These are phyloP conservation scores for Cheiracanthium punctorium DNA, from an alignment of 2,888 invertebrate genomes.

Conservation along the genomic window DNA sequence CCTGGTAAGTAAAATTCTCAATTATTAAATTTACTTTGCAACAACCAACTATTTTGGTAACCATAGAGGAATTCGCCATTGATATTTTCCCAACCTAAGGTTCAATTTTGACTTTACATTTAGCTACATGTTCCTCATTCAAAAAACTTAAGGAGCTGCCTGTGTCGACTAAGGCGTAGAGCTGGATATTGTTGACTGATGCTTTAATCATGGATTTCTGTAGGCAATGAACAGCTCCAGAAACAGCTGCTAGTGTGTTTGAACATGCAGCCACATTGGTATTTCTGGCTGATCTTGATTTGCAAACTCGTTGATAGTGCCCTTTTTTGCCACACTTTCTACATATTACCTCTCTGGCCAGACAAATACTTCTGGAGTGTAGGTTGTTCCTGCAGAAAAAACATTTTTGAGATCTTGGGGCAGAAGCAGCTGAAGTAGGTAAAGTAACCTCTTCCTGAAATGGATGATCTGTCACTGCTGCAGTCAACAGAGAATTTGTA, in stretches of 20 bases:
- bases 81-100: constrained; percentile 1
- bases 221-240: neutral
- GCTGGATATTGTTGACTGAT: neutral
- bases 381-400: too few species aligned
- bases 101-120: neutral
- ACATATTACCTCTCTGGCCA: too few species aligned
- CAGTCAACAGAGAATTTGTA: too few species aligned
- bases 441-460: too few species aligned
- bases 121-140: neutral
- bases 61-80: constrained; percentile 16
- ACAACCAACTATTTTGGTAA: neutral
- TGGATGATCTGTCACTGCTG: too few species aligned
- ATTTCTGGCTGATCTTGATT: too few species aligned
- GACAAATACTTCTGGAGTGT: too few species aligned
- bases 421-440: too few species aligned
- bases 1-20: too few species aligned
- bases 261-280: too few species aligned
- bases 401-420: neutral
- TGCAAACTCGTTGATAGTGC: neutral
- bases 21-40: too few species aligned
- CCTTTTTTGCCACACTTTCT: neutral
- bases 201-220: neutral
- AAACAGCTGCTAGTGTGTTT: too few species aligned
- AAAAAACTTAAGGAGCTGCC: neutral
- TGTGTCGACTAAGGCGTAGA: neutral